phyloP scores from a whole-genome alignment of 1,140 invertebrate genomes.

The Meloidogyne exigua region DNA sequence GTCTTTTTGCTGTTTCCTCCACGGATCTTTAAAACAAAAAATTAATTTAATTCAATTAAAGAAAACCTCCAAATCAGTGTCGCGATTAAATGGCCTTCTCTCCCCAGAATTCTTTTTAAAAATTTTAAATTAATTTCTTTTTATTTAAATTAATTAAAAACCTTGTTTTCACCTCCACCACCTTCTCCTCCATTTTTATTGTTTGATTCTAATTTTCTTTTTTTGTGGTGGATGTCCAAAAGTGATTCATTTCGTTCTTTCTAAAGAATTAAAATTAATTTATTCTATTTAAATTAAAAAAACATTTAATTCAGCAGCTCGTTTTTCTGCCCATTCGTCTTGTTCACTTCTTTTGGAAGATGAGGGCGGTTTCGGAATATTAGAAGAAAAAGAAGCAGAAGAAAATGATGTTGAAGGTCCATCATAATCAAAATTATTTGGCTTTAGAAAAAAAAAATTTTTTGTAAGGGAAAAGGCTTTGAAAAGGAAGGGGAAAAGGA shows the following conservation, averaged over 20 bases:
- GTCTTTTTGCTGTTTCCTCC: neutral
- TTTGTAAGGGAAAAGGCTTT: neutral
- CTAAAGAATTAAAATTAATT: slow-evolving; percentile 23
- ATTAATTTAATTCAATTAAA: neutral
- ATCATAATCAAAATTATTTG: neutral
- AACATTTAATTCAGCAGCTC: slow-evolving; percentile 20
- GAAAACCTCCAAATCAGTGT: slow-evolving; percentile 43
- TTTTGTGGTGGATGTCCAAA: slow-evolving; percentile 32
- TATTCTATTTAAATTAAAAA: neutral
- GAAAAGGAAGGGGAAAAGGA: no score
- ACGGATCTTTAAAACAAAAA: slow-evolving; percentile 2
- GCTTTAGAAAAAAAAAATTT: neutral
- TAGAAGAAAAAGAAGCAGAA: slow-evolving; percentile 8
- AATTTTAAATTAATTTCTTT: neutral
- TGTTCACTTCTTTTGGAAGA: slow-evolving; percentile 17
- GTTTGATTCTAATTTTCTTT: slow-evolving; percentile 31
- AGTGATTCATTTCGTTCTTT: slow-evolving; percentile 29
- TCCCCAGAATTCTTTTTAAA: neutral
- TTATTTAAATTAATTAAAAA: neutral
- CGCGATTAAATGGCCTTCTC: slow-evolving; percentile 35
- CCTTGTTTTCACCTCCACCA: slow-evolving; percentile 1
- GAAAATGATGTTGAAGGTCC: neutral
- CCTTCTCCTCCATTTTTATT: neutral
- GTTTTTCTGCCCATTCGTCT: neutral
- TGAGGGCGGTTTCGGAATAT: neutral